Percentiles rank a stretch among this genome's conserved stretches.
phyloP scores from a whole-genome alignment of 2,113 vertebrate species.

The Neomonachus schauinslandi region DNA sequence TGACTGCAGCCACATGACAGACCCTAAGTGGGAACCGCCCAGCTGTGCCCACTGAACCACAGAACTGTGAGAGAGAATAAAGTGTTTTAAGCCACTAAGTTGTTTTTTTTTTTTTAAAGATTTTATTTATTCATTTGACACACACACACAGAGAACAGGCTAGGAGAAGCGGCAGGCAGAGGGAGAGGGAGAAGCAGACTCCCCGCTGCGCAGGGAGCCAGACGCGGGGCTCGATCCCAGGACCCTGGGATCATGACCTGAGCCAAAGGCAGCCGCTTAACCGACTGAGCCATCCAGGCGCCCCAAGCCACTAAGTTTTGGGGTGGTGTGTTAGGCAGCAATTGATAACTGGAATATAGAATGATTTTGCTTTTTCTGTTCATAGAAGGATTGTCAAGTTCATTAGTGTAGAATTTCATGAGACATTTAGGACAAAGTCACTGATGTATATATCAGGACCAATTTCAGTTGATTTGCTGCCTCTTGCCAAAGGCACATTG shows the following conservation, averaged over 20 bases:
- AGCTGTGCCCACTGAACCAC: not conserved
- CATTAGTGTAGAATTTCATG: not conserved
- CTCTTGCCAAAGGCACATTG: not conserved
- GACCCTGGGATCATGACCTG: too few species aligned
- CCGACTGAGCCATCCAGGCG: too few species aligned
- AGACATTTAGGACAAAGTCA: slow-evolving; percentile 27
- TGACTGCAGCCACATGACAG: not conserved
- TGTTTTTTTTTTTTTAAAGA: not conserved
- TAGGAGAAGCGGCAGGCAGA: too few species aligned
- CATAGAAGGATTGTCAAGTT: not conserved
- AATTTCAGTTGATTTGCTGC: not conserved
- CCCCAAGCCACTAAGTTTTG: not conserved
- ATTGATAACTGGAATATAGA: not conserved
- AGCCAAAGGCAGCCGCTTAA: too few species aligned
- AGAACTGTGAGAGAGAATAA: not conserved
- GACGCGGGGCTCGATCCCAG: too few species aligned
- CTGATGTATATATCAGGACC: not conserved
- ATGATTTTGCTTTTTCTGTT: slow-evolving; percentile 1
- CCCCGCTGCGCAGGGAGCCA: too few species aligned
- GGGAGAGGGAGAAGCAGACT: too few species aligned
- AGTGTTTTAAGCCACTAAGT: not conserved
- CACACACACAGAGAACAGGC: too few species aligned
- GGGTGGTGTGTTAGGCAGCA: not conserved
- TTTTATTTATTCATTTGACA: too few species aligned
- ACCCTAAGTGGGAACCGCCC: not conserved